Percentiles rank a stretch among this genome's conserved stretches.
Evolutionary conservation across 2,113 vertebrate species (phyloP).

Genomic region (Psilopogon haemacephalus): DNA sequence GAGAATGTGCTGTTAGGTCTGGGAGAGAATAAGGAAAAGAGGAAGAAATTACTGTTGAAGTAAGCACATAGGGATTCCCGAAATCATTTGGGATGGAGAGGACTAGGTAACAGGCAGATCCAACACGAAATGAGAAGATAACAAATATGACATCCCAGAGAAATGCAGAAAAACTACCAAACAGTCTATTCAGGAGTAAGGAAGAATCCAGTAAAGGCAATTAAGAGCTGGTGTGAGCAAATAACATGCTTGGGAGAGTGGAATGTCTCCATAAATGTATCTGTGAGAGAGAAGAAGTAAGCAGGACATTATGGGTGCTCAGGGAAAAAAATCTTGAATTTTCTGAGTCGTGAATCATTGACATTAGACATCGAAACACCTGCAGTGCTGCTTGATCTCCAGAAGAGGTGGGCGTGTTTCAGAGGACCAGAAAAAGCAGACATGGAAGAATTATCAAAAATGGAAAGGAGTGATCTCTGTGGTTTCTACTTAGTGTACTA

Average conservation of each 20-base stretch:
- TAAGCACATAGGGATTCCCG: not conserved
- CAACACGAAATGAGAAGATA: not conserved
- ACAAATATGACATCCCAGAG: not conserved
- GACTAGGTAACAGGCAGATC: constrained; percentile 18
- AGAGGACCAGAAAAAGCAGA: constrained; percentile 50
- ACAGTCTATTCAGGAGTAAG: not conserved
- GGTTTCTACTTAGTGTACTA: constrained; percentile 22
- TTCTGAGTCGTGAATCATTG: constrained; percentile 58
- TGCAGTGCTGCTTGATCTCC: constrained; percentile 14
- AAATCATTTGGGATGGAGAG: not conserved
- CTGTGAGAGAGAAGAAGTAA: not conserved
- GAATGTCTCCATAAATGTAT: not conserved
- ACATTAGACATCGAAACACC: constrained; percentile 46
- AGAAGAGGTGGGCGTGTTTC: constrained; percentile 46
- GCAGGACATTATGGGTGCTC: not conserved
- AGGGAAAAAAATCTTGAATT: constrained; percentile 39
- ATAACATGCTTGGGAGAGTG: not conserved
- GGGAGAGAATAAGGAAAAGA: not conserved
- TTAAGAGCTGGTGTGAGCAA: not conserved
- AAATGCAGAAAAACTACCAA: not conserved
- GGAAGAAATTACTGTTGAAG: not conserved
- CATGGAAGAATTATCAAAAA: constrained; percentile 37
- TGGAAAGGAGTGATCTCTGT: constrained; percentile 48
- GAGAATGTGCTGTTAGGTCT: not conserved
- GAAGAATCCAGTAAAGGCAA: not conserved